Percentiles rank a stretch among this genome's conserved stretches.
These are phyloP conservation scores for Calyptommatus sinebrachiatus DNA, from an alignment of 2,113 vertebrate species.

Conservation along the genomic window DNA sequence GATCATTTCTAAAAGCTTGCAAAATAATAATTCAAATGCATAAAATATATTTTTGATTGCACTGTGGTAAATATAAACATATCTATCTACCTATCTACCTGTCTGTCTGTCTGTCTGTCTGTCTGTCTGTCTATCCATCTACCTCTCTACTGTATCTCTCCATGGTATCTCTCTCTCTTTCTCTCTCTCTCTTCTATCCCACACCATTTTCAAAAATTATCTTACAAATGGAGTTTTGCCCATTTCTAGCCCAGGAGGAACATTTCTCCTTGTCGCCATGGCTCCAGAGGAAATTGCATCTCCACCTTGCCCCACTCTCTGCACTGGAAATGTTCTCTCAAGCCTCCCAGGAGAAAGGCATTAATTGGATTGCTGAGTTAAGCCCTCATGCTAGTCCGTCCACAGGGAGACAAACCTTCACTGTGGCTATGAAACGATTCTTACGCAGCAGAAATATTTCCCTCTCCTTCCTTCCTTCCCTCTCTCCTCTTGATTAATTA, in stretches of 20 bases:
- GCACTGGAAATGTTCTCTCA: constrained; percentile 34
- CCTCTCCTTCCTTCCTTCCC: neutral
- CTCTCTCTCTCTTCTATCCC: too few relatives aligned
- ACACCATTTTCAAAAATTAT: too few relatives aligned
- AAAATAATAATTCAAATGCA: too few relatives aligned
- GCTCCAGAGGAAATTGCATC: constrained; percentile 16
- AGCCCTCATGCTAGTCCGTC: constrained; percentile 55
- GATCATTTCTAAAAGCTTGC: too few relatives aligned
- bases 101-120: too few relatives aligned
- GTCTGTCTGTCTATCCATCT: too few relatives aligned
- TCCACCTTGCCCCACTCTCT: constrained; percentile 33
- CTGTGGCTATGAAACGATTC: constrained; percentile 53
- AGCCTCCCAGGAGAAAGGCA: constrained; percentile 53
- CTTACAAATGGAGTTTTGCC: neutral
- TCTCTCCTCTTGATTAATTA: constrained; percentile 65
- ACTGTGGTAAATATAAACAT: too few relatives aligned
- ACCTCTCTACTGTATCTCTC: too few relatives aligned
- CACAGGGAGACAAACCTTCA: constrained; percentile 51
- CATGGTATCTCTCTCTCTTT: too few relatives aligned
- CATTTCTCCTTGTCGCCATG: constrained; percentile 15
- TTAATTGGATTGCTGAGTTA: constrained; percentile 60
- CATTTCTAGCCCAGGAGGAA: constrained; percentile 4
- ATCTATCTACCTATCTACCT: too few relatives aligned
- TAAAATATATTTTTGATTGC: too few relatives aligned
- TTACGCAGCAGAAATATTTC: constrained; percentile 40